These are phyloP conservation scores for Holcopasites calliopsidis DNA, from an alignment of 1,140 invertebrate genomes.

Conservation along the genomic window DNA sequence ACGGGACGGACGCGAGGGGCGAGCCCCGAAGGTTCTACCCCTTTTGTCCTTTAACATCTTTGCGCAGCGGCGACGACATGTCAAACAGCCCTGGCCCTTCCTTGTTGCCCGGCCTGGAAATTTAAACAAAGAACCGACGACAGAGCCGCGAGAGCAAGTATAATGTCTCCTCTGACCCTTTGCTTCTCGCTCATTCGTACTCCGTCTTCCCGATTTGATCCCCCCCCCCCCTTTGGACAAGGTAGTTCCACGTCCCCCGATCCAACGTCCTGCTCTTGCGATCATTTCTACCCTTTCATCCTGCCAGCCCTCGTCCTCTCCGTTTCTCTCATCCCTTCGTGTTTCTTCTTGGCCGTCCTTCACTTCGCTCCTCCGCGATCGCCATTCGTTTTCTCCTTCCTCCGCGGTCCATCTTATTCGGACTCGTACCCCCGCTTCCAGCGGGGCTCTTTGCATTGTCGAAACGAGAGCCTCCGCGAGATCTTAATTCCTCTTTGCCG, in stretches of 20 bases:
- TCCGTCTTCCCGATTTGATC: constrained; percentile 27
- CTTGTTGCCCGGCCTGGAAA: constrained; percentile 41
- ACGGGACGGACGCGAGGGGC: neutral
- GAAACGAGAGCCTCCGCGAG: constrained; percentile 56
- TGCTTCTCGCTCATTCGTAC: constrained; percentile 20
- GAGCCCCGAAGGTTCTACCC: constrained; percentile 25
- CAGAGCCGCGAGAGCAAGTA: constrained; percentile 51
- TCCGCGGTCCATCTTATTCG: constrained; percentile 25
- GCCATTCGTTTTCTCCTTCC: neutral
- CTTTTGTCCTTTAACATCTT: constrained; percentile 60
- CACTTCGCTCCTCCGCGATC: neutral
- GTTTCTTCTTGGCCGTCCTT: neutral
- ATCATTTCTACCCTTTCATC: constrained; percentile 33
- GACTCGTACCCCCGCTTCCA: neutral
- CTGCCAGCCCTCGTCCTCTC: constrained; percentile 8
- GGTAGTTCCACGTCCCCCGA: constrained; percentile 13
- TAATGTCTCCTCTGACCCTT: constrained; percentile 52
- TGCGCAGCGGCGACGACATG: constrained; percentile 64
- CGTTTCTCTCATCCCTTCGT: neutral
- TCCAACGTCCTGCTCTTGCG: constrained; percentile 7
- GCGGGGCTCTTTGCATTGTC: constrained; percentile 57
- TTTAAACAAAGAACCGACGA: constrained; percentile 61
- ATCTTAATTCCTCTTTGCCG: constrained; percentile 63
- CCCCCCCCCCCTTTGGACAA: constrained; percentile 30
- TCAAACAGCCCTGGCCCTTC: constrained; percentile 59